Base-by-base conservation (phyloP, 2,113 vertebrate species). In the Chrysochloris asiatica region DNA sequence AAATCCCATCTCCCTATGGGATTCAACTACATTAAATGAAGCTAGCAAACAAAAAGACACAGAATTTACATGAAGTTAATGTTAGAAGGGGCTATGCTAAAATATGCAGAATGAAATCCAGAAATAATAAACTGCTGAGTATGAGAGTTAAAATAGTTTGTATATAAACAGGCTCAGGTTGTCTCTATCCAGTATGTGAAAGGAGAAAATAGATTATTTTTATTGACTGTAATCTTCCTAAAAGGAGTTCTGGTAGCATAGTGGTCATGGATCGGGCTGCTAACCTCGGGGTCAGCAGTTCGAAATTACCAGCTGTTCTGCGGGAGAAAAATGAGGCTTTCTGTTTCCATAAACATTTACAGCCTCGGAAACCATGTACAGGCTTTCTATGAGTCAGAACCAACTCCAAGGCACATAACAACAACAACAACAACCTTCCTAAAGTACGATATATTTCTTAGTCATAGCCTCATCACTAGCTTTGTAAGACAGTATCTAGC, bases 401-500 rank as follows among this genome's bases (percentile, higher is more conserved):
- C n/a, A n/a, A n/a, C n/a, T n/a, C n/a, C n/a, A n/a, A n/a, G n/a
- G n/a, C n/a, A n/a, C n/a, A n/a, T n/a, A n/a, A n/a, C n/a, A n/a
- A n/a, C n/a, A n/a, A n/a, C n/a, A n/a, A n/a, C n/a, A n/a, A n/a
- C n/a, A n/a, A n/a, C 8, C 33, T 88, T 78, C 50, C 63, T 75
- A 90, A 90, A 48, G 30, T 26, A 65, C 36, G 30, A 69, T 86
- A 38, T 88, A 28, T 93, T 83, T 93, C 45, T 90, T 89, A 82
- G 71, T 77, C 38, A 54, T 88, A 82, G 77, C 38, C 50, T 92
- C 80, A 80, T 90, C 47, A 4, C 45, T 88, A n/a, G 45, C 41
- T n/a, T 95, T 93, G 45, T 75, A 85, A 90, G 78, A 86, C 43
- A 90, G 45, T 67, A 69, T 85, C 88, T 88, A 22, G 88, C 75